phyloP scores from a whole-genome alignment of 2,888 invertebrate genomes.

The Pilophorus perplexus region DNA sequence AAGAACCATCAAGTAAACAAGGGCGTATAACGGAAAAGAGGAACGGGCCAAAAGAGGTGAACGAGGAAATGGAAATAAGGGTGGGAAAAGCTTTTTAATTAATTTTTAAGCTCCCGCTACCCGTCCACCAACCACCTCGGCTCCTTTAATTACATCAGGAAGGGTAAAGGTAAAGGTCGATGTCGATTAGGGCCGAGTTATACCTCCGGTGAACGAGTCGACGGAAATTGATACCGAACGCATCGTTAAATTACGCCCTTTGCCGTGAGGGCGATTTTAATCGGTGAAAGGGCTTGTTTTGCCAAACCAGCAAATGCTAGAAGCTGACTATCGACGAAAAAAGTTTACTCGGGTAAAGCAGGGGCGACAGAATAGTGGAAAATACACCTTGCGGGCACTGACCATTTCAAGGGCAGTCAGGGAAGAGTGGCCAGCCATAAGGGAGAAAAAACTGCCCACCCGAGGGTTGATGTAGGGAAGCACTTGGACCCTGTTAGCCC shows the following conservation, averaged over 20 bases:
- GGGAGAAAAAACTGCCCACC: background rate
- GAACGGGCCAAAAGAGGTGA: slow-evolving; percentile 3
- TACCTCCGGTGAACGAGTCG: background rate
- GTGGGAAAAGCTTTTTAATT: slow-evolving; percentile 27
- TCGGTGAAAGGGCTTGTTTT: no score
- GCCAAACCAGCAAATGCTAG: no score
- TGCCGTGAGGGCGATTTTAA: no score
- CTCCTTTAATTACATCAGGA: slow-evolving; percentile 32
- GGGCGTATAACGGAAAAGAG: slow-evolving; percentile 9
- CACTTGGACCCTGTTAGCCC: slow-evolving; percentile 36
- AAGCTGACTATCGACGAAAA: no score
- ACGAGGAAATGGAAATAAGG: slow-evolving; percentile 10
- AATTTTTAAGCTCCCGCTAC: slow-evolving; percentile 34
- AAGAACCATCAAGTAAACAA: no score
- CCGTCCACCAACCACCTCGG: slow-evolving; percentile 8
- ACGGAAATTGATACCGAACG: background rate
- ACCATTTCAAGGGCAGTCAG: no score
- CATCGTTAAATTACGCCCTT: background rate
- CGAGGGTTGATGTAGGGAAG: slow-evolving; percentile 35
- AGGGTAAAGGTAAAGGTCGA: slow-evolving; percentile 32
- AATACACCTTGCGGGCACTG: no score
- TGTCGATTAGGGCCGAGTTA: slow-evolving; percentile 21
- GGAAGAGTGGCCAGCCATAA: no score
- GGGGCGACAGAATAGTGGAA: no score
- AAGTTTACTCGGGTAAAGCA: no score